These are phyloP conservation scores for Leucophenga maculata DNA, from an alignment of 2,888 invertebrate genomes.

Conservation along the genomic window DNA sequence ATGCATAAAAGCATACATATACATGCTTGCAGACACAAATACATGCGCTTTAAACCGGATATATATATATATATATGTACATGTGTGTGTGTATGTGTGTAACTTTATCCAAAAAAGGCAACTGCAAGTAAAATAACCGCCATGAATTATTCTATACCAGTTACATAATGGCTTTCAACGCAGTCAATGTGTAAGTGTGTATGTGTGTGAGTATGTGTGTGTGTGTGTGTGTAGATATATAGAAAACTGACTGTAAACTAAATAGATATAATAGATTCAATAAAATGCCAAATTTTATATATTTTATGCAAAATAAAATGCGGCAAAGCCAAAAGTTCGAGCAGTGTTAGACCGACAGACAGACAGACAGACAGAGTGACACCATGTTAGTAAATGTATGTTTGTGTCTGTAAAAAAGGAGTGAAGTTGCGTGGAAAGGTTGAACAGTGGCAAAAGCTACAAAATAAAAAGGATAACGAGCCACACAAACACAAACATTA, in stretches of 20 bases:
- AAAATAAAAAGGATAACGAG: background rate
- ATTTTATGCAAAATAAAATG: background rate
- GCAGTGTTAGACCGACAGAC: background rate
- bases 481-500: background rate
- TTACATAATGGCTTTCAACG: slow-evolving; percentile 1
- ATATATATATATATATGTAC: background rate
- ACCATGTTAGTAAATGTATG: no score
- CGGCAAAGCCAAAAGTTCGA: background rate
- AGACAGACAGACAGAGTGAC: no score
- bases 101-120: background rate
- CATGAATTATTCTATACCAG: background rate
- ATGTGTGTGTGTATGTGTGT: background rate
- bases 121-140: background rate
- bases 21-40: no score
- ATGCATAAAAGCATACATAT: background rate
- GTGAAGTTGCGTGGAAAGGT: background rate
- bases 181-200: background rate
- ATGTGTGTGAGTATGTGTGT: background rate
- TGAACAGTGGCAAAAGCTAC: no score
- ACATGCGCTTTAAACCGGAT: no score
- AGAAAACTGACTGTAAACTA: background rate
- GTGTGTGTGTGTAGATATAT: background rate
- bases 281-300: slow-evolving; percentile 8
- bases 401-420: background rate
- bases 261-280: slow-evolving; percentile 4